Evolutionary conservation across 1,140 invertebrate genomes (phyloP).

Genomic region (Drosophila ambigua): DNA sequence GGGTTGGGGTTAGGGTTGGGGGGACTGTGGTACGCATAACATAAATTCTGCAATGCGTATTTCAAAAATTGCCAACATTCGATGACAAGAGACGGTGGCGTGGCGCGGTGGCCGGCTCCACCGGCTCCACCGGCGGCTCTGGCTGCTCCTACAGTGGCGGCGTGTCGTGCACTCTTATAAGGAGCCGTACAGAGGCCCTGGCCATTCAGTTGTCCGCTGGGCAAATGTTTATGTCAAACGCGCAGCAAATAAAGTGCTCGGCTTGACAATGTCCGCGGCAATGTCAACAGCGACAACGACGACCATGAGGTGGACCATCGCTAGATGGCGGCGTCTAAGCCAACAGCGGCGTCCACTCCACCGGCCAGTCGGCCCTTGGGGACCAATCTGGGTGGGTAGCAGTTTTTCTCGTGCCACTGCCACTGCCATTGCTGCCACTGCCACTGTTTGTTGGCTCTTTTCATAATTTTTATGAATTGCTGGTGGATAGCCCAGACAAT

Average conservation of each 20-base stretch:
- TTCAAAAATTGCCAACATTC: conserved; percentile 75
- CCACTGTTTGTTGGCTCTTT: conserved; percentile 30
- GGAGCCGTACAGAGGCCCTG: conserved; percentile 74
- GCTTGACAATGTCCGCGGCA: conserved; percentile 75
- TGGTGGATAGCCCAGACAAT: conserved; percentile 27
- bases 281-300: conserved; percentile 58
- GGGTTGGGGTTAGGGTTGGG: neutral
- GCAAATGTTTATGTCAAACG: conserved; percentile 82
- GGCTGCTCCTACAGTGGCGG: conserved; percentile 24
- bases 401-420: neutral
- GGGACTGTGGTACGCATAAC: conserved; percentile 71
- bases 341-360: neutral
- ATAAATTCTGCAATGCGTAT: conserved; percentile 81
- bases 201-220: conserved; percentile 80
- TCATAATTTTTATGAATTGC: conserved; percentile 81
- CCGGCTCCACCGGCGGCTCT: conserved; percentile 28
- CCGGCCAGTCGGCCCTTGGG: conserved; percentile 58
- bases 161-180: conserved; percentile 73
- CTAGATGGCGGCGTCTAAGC: too few species aligned
- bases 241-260: conserved; percentile 80
- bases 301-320: conserved; percentile 32
- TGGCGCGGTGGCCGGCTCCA: conserved; percentile 13
- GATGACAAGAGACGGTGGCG: conserved; percentile 45
- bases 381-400: conserved; percentile 76
- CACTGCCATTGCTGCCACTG: neutral